These are phyloP conservation scores for Stenoptilia bipunctidactyla DNA, from an alignment of 2,888 invertebrate genomes.

Conservation along the genomic window DNA sequence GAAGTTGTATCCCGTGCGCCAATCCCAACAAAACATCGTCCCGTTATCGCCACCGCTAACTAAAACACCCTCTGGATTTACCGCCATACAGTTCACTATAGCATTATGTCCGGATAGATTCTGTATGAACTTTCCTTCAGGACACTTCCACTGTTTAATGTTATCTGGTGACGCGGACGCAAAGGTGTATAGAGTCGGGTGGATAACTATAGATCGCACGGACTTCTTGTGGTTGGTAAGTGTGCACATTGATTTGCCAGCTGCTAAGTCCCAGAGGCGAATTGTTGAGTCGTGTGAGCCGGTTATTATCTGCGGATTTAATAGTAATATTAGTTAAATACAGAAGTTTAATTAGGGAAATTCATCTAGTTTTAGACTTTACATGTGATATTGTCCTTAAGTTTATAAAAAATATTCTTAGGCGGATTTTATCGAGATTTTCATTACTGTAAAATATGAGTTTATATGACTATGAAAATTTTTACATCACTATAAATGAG, in stretches of 20 bases:
- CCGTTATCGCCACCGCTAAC: slow-evolving; percentile 99
- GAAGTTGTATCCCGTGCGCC: slow-evolving; percentile 99
- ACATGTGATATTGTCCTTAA: no score
- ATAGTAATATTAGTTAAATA: no score
- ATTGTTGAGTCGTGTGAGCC: slow-evolving; percentile 97
- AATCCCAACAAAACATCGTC: slow-evolving; percentile 97
- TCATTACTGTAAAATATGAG: no score
- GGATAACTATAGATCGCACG: slow-evolving; percentile 82
- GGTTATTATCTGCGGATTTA: slow-evolving; percentile 79
- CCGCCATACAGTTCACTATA: slow-evolving; percentile 96
- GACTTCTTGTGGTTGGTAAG: slow-evolving; percentile 99
- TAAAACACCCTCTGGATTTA: slow-evolving; percentile 94
- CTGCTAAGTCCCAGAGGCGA: slow-evolving; percentile 96
- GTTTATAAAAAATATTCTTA: no score
- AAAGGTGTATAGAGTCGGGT: slow-evolving; percentile 90
- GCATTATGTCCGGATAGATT: slow-evolving; percentile 97
- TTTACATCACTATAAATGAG: no score
- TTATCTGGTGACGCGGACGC: slow-evolving; percentile 98
- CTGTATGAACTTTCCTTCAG: slow-evolving; percentile 98
- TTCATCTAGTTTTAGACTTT: no score
- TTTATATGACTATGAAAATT: no score
- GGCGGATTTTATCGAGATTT: no score
- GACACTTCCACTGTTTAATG: slow-evolving; percentile 99
- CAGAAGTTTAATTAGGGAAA: no score
- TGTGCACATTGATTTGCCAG: slow-evolving; percentile 93